Evolutionary conservation across 1,140 invertebrate species (phyloP).

Genomic region (Drosophila sp.): DNA sequence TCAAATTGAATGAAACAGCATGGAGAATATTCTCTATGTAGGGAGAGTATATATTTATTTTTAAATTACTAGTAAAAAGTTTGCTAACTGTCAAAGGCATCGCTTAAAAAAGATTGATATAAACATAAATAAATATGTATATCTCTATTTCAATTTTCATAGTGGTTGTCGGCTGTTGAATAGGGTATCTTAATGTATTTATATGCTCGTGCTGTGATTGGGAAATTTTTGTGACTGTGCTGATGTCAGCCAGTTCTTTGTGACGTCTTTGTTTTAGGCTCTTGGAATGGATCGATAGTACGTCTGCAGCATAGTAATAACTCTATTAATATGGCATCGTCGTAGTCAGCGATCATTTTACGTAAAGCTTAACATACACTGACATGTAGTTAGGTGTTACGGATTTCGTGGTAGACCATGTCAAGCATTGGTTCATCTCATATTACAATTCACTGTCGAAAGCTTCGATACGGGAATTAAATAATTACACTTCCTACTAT

Average conservation of each 20-base stretch:
- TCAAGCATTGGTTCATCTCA: too few relatives aligned
- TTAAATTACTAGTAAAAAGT: too few relatives aligned
- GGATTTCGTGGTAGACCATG: not conserved
- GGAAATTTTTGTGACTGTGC: slow-evolving; percentile 12
- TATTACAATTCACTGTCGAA: too few relatives aligned
- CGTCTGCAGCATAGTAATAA: slow-evolving; percentile 30
- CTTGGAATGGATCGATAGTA: slow-evolving; percentile 1
- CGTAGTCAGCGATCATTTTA: not conserved
- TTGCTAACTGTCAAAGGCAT: too few relatives aligned
- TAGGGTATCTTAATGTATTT: not conserved
- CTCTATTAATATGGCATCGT: slow-evolving; percentile 31
- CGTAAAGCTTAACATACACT: slow-evolving; percentile 11
- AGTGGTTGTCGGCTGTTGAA: not conserved
- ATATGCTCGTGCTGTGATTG: slow-evolving; percentile 16
- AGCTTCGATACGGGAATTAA: too few relatives aligned
- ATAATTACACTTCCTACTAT: too few relatives aligned
- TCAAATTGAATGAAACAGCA: not conserved
- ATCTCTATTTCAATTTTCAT: not conserved
- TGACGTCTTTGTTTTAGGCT: slow-evolving; percentile 18
- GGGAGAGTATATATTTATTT: not conserved
- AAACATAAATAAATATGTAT: not conserved
- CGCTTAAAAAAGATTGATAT: too few relatives aligned
- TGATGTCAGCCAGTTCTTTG: slow-evolving; percentile 44
- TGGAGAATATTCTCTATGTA: not conserved
- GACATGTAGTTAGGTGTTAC: not conserved